Percentiles rank a stretch among this genome's conserved stretches.
phyloP scores from a whole-genome alignment of 2,797 vertebrate genomes.

The Paedocypris micromegethes region DNA sequence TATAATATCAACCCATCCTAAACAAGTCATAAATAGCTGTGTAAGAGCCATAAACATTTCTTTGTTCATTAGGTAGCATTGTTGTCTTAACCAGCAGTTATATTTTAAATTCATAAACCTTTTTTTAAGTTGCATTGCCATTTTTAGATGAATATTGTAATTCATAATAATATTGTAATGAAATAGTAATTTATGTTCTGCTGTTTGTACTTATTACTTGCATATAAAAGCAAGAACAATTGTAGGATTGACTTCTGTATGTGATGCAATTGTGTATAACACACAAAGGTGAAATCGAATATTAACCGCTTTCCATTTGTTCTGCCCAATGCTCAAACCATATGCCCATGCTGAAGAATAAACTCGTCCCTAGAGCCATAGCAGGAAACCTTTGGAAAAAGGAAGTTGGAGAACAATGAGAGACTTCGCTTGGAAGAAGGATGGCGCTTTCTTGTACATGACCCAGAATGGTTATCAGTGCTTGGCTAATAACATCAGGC shows the following conservation, averaged over 20 bases:
- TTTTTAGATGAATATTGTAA: too few relatives aligned
- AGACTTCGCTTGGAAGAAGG: constrained; percentile 21
- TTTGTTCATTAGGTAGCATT: too few relatives aligned
- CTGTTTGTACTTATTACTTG: too few relatives aligned
- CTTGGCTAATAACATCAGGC: constrained; percentile 22
- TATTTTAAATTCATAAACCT: too few relatives aligned
- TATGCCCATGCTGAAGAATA: constrained; percentile 24
- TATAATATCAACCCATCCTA: too few relatives aligned
- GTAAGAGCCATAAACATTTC: too few relatives aligned
- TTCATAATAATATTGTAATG: too few relatives aligned
- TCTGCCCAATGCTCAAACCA: constrained; percentile 20
- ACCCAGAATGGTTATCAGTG: constrained; percentile 24
- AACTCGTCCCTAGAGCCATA: background rate
- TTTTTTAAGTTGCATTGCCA: too few relatives aligned
- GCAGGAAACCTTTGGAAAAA: constrained; percentile 54
- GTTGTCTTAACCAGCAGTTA: too few relatives aligned
- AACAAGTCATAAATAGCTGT: too few relatives aligned
- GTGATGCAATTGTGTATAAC: constrained; percentile 29
- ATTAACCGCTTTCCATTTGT: constrained; percentile 15
- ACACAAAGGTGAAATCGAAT: constrained; percentile 25
- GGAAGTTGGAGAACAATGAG: constrained; percentile 67
- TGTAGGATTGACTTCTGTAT: constrained; percentile 7
- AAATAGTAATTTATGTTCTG: too few relatives aligned
- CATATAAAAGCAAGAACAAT: background rate
- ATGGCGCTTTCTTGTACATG: constrained; percentile 14